Conservation (phyloP, 2,888 invertebrate species). For the Euzetes globulus region DNA sequence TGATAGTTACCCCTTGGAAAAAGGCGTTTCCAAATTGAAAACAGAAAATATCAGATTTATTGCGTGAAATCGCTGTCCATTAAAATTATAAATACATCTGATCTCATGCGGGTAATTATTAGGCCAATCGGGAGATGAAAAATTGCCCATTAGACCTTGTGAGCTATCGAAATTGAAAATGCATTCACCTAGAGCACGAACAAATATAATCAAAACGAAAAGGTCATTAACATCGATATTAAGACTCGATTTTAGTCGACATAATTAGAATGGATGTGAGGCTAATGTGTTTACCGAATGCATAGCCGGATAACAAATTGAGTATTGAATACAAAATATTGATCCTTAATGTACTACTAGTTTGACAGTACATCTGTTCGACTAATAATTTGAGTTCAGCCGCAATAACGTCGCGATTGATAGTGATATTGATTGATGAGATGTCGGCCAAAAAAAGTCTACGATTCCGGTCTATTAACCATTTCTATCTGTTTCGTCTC, state of each 20-base stretch:
- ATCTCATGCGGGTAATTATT: slow-evolving; percentile 45
- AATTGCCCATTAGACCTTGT: slow-evolving; percentile 43
- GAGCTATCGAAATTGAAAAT: slow-evolving; percentile 40
- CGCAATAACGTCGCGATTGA: not conserved
- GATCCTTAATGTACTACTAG: not conserved
- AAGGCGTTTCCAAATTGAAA: slow-evolving; percentile 46
- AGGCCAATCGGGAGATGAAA: slow-evolving; percentile 45
- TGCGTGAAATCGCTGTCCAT: slow-evolving; percentile 45
- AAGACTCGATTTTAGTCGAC: no score
- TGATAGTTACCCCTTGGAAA: slow-evolving; percentile 44
- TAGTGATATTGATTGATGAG: slow-evolving; percentile 23
- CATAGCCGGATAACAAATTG: slow-evolving; percentile 13
- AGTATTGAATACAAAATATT: slow-evolving; percentile 10
- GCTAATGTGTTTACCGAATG: not conserved
- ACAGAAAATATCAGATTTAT: slow-evolving; percentile 44
- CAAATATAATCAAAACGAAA: no score
- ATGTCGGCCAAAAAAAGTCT: not conserved
- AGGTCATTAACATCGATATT: no score
- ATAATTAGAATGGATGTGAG: no score
- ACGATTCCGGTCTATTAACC: slow-evolving; percentile 21
- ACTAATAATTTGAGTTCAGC: not conserved
- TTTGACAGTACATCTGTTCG: slow-evolving; percentile 1
- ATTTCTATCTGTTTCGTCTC: not conserved
- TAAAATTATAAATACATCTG: slow-evolving; percentile 43
- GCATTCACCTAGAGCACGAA: slow-evolving; percentile 38